Conservation (phyloP, 2,797 vertebrate genomes). For the Vireo griseus region DNA sequence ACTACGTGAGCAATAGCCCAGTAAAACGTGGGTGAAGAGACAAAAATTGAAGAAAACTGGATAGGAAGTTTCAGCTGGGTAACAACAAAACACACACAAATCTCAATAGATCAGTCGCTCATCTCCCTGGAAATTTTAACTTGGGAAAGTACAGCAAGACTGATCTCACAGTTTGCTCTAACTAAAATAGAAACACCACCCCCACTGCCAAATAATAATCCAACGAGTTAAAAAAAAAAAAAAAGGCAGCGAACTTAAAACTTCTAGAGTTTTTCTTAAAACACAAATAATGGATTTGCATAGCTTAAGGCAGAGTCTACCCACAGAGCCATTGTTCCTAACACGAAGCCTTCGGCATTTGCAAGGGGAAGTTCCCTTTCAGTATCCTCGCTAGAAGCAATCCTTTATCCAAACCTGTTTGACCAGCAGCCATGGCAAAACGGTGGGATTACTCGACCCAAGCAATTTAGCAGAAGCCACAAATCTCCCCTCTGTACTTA, state of each 20-base stretch:
- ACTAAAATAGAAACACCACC: background rate
- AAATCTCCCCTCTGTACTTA: accelerated
- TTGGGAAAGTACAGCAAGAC: background rate
- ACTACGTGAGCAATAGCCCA: accelerated
- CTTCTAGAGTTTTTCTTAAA: background rate
- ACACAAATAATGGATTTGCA: background rate
- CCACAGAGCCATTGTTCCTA: background rate
- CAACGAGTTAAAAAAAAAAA: no score
- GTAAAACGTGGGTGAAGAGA: background rate
- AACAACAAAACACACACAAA: background rate
- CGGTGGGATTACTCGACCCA: background rate
- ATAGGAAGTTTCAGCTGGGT: background rate
- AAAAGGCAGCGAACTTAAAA: background rate
- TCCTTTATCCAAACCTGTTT: background rate
- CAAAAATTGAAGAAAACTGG: background rate
- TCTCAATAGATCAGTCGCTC: background rate
- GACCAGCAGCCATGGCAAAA: background rate
- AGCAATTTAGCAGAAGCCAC: background rate
- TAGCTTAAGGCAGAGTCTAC: background rate
- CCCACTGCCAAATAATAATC: background rate
- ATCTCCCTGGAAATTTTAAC: background rate
- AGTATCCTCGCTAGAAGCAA: background rate
- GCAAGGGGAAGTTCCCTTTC: background rate
- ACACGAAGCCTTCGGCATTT: background rate
- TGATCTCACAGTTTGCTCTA: background rate